These are phyloP conservation scores for Poeciliopsis turneri DNA, from an alignment of 2,797 vertebrate species.

Conservation along the genomic window DNA sequence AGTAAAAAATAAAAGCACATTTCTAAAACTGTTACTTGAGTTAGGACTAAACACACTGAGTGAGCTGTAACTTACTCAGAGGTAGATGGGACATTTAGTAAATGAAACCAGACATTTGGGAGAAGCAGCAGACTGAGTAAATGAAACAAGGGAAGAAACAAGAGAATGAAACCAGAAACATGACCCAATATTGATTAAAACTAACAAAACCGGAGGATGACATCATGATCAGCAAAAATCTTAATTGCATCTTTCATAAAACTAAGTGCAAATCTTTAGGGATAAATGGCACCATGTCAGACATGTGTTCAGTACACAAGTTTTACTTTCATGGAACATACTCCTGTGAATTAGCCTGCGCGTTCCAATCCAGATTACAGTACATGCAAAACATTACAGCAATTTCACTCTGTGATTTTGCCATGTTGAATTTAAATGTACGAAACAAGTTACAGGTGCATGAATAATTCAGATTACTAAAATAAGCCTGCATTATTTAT, in stretches of 20 bases:
- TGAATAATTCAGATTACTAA: conserved; percentile 52
- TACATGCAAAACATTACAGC: conserved; percentile 14
- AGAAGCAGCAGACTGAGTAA: neutral
- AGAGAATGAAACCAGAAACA: neutral
- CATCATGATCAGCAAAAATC: neutral
- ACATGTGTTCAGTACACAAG: neutral
- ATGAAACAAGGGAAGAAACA: neutral
- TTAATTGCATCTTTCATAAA: neutral
- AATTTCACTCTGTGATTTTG: conserved; percentile 43
- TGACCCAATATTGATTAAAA: neutral
- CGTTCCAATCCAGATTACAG: conserved; percentile 1
- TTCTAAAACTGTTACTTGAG: neutral
- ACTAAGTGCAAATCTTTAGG: neutral
- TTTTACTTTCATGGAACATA: conserved; percentile 9
- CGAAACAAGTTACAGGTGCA: conserved; percentile 28
- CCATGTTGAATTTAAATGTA: conserved; percentile 48
- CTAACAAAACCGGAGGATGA: neutral
- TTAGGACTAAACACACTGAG: neutral
- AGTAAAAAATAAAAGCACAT: too few species aligned
- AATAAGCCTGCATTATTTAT: conserved; percentile 49
- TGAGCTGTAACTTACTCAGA: neutral
- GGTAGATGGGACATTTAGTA: neutral
- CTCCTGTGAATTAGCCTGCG: conserved; percentile 13
- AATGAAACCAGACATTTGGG: neutral
- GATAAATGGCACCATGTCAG: neutral